Percentiles rank a stretch among this genome's conserved stretches.
phyloP scores from a whole-genome alignment of 2,888 invertebrate genomes.

The Oligia fasciuncula region DNA sequence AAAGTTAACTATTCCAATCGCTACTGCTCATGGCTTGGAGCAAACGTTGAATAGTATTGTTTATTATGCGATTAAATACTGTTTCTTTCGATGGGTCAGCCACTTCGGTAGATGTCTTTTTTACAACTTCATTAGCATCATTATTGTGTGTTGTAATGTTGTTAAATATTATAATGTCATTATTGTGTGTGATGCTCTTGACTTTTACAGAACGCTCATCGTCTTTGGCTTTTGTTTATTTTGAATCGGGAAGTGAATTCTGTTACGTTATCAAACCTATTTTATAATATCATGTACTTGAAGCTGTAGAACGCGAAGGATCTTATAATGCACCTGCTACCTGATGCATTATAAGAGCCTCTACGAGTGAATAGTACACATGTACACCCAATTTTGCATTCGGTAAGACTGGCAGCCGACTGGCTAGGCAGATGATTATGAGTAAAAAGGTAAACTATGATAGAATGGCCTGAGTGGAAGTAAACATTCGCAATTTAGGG shows the following conservation, averaged over 20 bases:
- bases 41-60: slow-evolving; percentile 56
- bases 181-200: slow-evolving; percentile 13
- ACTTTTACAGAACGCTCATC: slow-evolving; percentile 8
- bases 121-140: slow-evolving; percentile 49
- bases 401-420: neutral
- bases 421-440: too few species aligned
- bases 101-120: slow-evolving; percentile 40
- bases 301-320: too few species aligned
- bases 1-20: slow-evolving; percentile 9
- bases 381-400: neutral
- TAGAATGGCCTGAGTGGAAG: neutral
- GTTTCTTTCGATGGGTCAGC: slow-evolving; percentile 58
- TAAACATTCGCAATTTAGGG: neutral
- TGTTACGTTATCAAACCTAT: neutral
- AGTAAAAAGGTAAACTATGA: too few species aligned
- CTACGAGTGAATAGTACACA: neutral
- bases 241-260: slow-evolving; percentile 8
- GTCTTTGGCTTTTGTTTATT: slow-evolving; percentile 5
- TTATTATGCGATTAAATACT: slow-evolving; percentile 60
- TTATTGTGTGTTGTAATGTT: slow-evolving; percentile 25
- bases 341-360: neutral
- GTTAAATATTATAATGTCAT: slow-evolving; percentile 28
- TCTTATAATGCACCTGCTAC: too few species aligned
- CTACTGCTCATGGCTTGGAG: slow-evolving; percentile 22
- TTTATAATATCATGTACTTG: too few species aligned